Percentiles rank a stretch among this genome's conserved stretches.
phyloP scores from a whole-genome alignment of 1,140 invertebrate genomes.

The Rhagoletis zephyria region DNA sequence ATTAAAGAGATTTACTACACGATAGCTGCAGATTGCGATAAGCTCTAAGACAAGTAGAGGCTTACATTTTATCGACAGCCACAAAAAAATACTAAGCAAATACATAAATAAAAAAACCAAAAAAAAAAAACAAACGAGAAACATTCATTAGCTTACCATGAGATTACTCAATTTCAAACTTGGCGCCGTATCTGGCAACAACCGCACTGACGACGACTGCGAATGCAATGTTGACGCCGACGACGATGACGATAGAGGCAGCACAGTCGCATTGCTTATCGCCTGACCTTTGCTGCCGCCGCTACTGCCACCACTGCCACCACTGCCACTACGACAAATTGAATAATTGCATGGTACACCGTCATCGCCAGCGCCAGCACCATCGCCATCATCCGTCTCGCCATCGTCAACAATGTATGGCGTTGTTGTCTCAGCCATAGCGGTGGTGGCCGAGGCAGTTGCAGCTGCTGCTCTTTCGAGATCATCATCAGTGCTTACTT shows the following conservation, averaged over 20 bases:
- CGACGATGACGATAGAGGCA: not conserved
- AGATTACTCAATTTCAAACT: slow-evolving; percentile 73
- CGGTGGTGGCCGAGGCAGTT: not conserved
- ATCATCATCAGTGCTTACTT: slow-evolving; percentile 50
- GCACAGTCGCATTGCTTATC: not conserved
- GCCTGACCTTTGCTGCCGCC: slow-evolving; percentile 29
- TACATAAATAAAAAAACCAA: not conserved
- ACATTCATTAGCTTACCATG: slow-evolving; percentile 67
- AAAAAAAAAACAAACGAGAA: not conserved
- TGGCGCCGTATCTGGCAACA: slow-evolving; percentile 66
- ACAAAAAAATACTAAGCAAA: not conserved
- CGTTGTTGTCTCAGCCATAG: slow-evolving; percentile 24
- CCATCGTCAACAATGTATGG: slow-evolving; percentile 66
- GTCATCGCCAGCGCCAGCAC: slow-evolving; percentile 33
- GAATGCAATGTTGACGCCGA: slow-evolving; percentile 39
- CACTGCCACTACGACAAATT: slow-evolving; percentile 55
- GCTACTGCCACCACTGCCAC: not conserved
- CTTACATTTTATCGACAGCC: not conserved
- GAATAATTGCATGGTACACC: slow-evolving; percentile 33
- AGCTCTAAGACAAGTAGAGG: not conserved
- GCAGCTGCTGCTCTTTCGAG: slow-evolving; percentile 20
- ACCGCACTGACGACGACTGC: slow-evolving; percentile 59
- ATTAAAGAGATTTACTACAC: slow-evolving; percentile 21
- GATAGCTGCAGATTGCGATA: slow-evolving; percentile 11
- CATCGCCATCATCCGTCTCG: slow-evolving; percentile 64